Percentiles rank a stretch among this genome's conserved stretches.
These are phyloP conservation scores for Periphyllus acericola DNA, from an alignment of 2,888 invertebrate species.

Conservation along the genomic window DNA sequence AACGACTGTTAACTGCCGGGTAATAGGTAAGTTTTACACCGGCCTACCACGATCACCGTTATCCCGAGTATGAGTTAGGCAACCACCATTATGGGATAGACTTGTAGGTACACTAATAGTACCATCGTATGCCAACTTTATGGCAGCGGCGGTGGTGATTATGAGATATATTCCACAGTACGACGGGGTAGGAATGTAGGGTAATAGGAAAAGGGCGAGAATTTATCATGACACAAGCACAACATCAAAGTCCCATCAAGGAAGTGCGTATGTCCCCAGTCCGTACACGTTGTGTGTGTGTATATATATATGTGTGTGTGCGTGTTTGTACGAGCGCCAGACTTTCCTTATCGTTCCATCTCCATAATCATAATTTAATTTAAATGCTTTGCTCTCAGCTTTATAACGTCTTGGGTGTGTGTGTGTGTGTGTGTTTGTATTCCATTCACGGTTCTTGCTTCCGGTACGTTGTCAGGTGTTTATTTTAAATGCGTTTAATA, in stretches of 20 bases:
- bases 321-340: not conserved
- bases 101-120: not conserved
- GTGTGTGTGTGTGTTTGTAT: not conserved
- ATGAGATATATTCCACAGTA: not conserved
- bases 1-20: not conserved
- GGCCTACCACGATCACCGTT: no score
- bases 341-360: not conserved
- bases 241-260: conserved; percentile 41
- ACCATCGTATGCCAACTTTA: conserved; percentile 14
- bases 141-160: not conserved
- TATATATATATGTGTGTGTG: not conserved
- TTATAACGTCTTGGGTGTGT: no score
- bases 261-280: not conserved
- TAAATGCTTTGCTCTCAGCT: not conserved
- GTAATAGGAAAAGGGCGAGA: not conserved
- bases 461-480: conserved; percentile 26
- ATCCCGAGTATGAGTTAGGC: not conserved
- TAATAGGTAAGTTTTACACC: not conserved
- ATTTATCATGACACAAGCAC: conserved; percentile 31
- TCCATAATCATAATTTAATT: conserved; percentile 30
- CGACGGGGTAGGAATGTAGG: not conserved
- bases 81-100: not conserved
- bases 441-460: conserved; percentile 22
- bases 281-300: not conserved
- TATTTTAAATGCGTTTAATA: conserved; percentile 22